Evolutionary conservation across 2,888 invertebrate genomes (phyloP), one percentile per base, ranked within the genome.

Genomic region (Pollenia griseotomentosa): DNA sequence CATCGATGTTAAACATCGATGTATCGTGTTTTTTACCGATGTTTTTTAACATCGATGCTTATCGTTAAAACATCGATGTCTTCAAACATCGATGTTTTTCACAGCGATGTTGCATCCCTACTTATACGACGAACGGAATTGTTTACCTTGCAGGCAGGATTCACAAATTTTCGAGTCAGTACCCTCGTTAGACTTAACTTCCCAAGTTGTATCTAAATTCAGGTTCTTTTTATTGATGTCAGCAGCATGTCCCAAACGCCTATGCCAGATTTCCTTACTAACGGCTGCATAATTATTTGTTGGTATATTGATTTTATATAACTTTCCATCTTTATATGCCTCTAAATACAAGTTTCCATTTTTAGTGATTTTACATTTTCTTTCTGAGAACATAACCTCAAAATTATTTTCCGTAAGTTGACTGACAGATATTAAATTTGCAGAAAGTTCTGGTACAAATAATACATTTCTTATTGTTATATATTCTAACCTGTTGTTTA

Each of bases 381-480:
- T 33, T n/a, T 63, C 42, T 40, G 11, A 5, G 53, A 66, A 78
- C 14, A 42, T 55, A 51, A 79, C 57, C 19, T 57, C 71, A 66
- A 73, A 73, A 3, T 53, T 63, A 23, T 70, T 71, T 61, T 70
- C 57, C 14, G 46, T 84, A 19, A 83, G 40, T 46, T 77, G 83
- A 40, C 71, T 78, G 19, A 83, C 77, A 48, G 70, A 83, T n/a
- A 83, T 77, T 65, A 78, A 55, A 55, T 83, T 83, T n/a, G 83
- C 77, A 77, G 70, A 78, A 57, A 77, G 59, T 23, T 65, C 77
- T 44, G 70, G 77, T 44, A 77, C 77, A 40, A 75, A 48, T 33
- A 83, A 53, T 12, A 42, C 77, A 53, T 55, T 40, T 48, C 14
- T 77, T 53, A 70, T 61, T 19, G 46, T 78, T 16, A 75, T 23